Evolutionary conservation across 2,888 invertebrate species (phyloP).

Genomic region (Cabera pusaria): DNA sequence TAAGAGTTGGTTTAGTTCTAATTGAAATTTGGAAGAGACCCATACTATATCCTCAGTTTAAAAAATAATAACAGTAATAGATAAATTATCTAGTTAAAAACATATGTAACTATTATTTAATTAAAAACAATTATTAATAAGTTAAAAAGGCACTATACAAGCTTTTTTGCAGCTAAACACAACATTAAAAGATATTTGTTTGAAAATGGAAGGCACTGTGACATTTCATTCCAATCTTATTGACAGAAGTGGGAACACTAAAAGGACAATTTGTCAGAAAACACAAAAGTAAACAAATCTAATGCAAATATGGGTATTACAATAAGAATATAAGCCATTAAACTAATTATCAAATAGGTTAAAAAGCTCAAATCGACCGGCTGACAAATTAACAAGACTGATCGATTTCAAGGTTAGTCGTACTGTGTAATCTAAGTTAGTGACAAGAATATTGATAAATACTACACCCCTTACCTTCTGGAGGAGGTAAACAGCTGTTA

Average conservation of each 20-base stretch:
- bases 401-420: constrained; percentile 61
- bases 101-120: too few species aligned
- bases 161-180: too few species aligned
- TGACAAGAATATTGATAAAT: constrained; percentile 36
- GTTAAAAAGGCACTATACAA: too few species aligned
- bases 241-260: constrained; percentile 27
- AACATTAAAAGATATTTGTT: constrained; percentile 21
- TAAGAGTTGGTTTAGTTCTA: too few species aligned
- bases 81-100: too few species aligned
- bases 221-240: constrained; percentile 37
- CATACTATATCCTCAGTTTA: too few species aligned
- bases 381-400: constrained; percentile 37
- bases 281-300: constrained; percentile 2
- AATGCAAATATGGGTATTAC: constrained; percentile 1
- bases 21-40: too few species aligned
- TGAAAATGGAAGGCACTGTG: constrained; percentile 35
- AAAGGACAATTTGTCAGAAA: not conserved
- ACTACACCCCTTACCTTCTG: constrained; percentile 66
- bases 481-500: constrained; percentile 65
- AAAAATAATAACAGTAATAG: too few species aligned
- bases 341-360: constrained; percentile 16
- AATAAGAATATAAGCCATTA: not conserved
- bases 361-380: constrained; percentile 37
- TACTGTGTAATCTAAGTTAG: constrained; percentile 23
- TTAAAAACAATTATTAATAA: too few species aligned